Conservation (phyloP, 2,888 invertebrate genomes). For the Liodrosophila aerea region DNA sequence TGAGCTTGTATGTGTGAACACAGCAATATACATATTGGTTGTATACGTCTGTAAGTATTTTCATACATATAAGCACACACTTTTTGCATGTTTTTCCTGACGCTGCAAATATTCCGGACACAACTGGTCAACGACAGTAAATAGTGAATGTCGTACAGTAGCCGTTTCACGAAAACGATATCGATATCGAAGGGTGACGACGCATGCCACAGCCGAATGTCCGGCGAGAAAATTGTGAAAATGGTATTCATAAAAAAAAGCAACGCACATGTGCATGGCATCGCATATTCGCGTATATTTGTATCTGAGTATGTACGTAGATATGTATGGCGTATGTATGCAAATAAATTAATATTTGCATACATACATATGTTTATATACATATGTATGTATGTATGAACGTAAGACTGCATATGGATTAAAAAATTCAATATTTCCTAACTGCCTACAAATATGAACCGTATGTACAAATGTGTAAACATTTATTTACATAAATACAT, state of each 20-base stretch:
- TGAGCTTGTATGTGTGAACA: conserved; percentile 2
- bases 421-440: background rate
- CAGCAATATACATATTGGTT: background rate
- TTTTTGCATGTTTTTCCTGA: conserved; percentile 57
- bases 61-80: conserved; percentile 26
- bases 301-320: background rate
- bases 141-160: conserved; percentile 41
- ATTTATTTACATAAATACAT: background rate
- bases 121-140: conserved; percentile 62
- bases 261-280: conserved; percentile 27
- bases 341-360: conserved; percentile 11
- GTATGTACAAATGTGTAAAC: background rate
- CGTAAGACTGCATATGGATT: conserved; percentile 16
- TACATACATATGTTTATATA: conserved; percentile 2
- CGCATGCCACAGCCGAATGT: conserved; percentile 53
- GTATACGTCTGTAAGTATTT: background rate
- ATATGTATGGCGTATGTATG: background rate
- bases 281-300: conserved; percentile 31
- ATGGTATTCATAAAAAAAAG: conserved; percentile 56
- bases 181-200: conserved; percentile 60
- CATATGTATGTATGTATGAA: conserved; percentile 2
- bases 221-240: conserved; percentile 52
- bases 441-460: conserved; percentile 5
- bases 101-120: conserved; percentile 61
- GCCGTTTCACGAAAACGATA: conserved; percentile 38